Conservation (phyloP, 2,888 invertebrate species). For the Kuschelorhynchus macadamiae region DNA sequence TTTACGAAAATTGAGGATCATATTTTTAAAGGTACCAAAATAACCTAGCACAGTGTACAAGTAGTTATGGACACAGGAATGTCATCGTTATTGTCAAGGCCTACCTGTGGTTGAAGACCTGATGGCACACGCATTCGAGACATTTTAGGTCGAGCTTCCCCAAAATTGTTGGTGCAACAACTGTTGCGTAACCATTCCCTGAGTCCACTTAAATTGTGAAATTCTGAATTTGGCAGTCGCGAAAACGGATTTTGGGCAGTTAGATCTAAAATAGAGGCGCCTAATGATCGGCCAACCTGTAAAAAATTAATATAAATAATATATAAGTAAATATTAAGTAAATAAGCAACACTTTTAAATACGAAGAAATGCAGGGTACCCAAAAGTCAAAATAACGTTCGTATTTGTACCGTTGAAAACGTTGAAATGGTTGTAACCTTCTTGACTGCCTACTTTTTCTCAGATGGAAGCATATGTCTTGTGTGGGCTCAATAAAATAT, state of each 20-base stretch:
- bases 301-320: constrained; percentile 30
- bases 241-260: constrained; percentile 86
- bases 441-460: too few species aligned
- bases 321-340: not conserved
- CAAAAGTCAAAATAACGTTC: too few species aligned
- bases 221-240: constrained; percentile 85
- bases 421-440: too few species aligned
- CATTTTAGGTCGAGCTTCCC: constrained; percentile 53
- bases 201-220: constrained; percentile 78
- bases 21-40: constrained; percentile 8
- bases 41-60: constrained; percentile 50
- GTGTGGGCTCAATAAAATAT: too few species aligned
- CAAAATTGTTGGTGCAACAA: constrained; percentile 54
- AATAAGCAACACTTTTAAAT: too few species aligned
- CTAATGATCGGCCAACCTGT: constrained; percentile 85
- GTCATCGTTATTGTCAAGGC: constrained; percentile 54
- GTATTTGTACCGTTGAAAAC: too few species aligned
- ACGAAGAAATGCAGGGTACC: too few species aligned
- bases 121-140: constrained; percentile 41
- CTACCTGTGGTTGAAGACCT: constrained; percentile 63
- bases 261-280: constrained; percentile 87
- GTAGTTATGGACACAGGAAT: constrained; percentile 55
- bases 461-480: too few species aligned
- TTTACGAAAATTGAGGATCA: not conserved
- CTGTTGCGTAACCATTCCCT: constrained; percentile 74